Evolutionary conservation across 1,140 invertebrate species (phyloP), one percentile per base, ranked within the genome.

Genomic region (Chelonus insularis): DNA sequence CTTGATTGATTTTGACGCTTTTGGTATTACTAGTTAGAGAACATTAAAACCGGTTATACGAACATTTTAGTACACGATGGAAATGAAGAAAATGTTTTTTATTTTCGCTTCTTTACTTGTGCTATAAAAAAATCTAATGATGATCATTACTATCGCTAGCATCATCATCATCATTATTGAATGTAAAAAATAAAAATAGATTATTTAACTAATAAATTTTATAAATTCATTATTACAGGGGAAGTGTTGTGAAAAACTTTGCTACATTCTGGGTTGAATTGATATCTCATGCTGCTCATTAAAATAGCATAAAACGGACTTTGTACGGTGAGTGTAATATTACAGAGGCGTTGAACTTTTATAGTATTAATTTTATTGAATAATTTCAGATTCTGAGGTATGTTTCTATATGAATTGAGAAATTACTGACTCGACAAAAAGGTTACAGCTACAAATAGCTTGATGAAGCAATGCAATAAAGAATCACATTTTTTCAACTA

Each of bases 181-280:
- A n/a, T n/a, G n/a, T n/a, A n/a, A n/a, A n/a, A n/a, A n/a, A n/a
- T n/a, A n/a, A n/a, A n/a, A n/a, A n/a, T n/a, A n/a, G n/a, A n/a
- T n/a, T n/a, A n/a, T n/a, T n/a, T n/a, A n/a, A n/a, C n/a, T n/a
- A n/a, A n/a, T n/a, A n/a, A n/a, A n/a, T n/a, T n/a, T n/a, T n/a
- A n/a, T n/a, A n/a, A n/a, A n/a, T n/a, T n/a, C 73, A 71, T 76
- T 65, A 64, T 87, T 87, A 43, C 83, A 91, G 89, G 21, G 89
- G 89, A 50, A 89, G 88, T 6, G 82, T 91, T 21, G 69, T 91
- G 54, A 87, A 90, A 75, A 85, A 88, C 43, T 91, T 90, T 69
- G 83, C 83, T 9, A 87, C 84, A 9, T 91, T 89, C 71, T 91
- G 89, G 89, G 84, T 86, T 14, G 84, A 89, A 39, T 48, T 80